Evolutionary conservation across 2,113 vertebrate species (phyloP).

Genomic region (Lichenostomus cassidix): DNA sequence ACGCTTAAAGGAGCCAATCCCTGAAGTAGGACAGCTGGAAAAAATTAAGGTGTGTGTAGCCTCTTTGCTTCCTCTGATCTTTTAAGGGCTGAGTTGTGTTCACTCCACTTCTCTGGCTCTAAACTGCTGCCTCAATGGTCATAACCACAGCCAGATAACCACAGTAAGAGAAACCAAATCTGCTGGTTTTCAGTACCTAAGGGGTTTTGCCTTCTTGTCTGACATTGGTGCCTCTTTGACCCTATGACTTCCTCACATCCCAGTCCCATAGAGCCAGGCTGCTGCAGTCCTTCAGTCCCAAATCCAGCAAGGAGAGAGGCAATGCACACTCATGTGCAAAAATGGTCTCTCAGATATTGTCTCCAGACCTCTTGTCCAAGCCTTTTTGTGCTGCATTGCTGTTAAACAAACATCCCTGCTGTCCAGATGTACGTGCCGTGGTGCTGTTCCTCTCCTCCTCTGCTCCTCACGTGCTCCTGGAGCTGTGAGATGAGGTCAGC

Average conservation of each 20-base stretch:
- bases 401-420: too few relatives aligned
- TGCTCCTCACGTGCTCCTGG: not conserved
- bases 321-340: not conserved
- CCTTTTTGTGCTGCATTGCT: not conserved
- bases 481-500: not conserved
- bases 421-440: fast-evolving
- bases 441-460: not conserved
- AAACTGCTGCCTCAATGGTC: not conserved
- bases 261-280: not conserved
- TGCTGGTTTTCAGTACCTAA: not conserved
- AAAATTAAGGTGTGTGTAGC: not conserved
- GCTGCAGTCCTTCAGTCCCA: not conserved
- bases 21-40: not conserved
- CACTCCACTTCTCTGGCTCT: not conserved
- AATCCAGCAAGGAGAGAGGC: not conserved
- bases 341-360: not conserved
- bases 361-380: not conserved
- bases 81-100: not conserved
- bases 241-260: not conserved
- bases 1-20: not conserved
- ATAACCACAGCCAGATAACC: not conserved
- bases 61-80: not conserved
- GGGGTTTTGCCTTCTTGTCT: not conserved
- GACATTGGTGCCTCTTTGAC: not conserved
- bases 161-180: not conserved